These are phyloP conservation scores for Cyphotilapia sp. DNA, from an alignment of 2,113 vertebrate genomes.

Conservation along the genomic window DNA sequence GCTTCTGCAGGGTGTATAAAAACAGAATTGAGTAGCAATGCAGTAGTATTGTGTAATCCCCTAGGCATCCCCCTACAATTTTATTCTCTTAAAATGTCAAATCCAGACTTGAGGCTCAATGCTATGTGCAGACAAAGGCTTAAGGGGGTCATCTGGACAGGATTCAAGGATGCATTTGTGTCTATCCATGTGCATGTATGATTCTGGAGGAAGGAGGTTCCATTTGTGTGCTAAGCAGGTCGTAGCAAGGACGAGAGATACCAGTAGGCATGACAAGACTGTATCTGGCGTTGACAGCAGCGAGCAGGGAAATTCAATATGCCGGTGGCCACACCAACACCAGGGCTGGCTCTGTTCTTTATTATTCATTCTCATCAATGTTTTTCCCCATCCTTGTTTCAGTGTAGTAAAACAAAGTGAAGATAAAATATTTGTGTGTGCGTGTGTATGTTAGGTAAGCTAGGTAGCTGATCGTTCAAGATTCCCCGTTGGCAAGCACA, in stretches of 20 bases:
- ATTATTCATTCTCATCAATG: not conserved
- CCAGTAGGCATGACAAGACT: not conserved
- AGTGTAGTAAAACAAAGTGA: not conserved
- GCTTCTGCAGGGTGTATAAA: not conserved
- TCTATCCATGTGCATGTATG: not conserved
- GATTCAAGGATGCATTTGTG: not conserved
- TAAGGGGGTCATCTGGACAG: not conserved
- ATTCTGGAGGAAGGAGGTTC: not conserved
- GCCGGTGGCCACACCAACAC: slow-evolving; percentile 3
- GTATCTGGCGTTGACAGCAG: slow-evolving; percentile 23
- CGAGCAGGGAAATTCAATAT: slow-evolving; percentile 7
- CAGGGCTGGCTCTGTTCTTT: not conserved
- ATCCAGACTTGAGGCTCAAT: not conserved
- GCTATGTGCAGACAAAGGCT: not conserved
- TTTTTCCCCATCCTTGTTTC: not conserved
- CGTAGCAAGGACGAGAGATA: slow-evolving; percentile 42
- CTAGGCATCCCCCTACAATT: not conserved
- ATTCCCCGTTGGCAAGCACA: not conserved
- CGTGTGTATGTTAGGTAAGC: not conserved
- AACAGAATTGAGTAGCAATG: not conserved
- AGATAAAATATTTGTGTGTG: not conserved
- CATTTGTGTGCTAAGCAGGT: slow-evolving; percentile 39
- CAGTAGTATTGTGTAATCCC: not conserved
- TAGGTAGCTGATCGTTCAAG: not conserved
- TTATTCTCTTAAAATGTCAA: slow-evolving; percentile 7